A percentile compares a stretch with the other conserved stretches of the same genome.
Conservation (phyloP, 2,888 invertebrate species). For the Eucera pruinosa region DNA sequence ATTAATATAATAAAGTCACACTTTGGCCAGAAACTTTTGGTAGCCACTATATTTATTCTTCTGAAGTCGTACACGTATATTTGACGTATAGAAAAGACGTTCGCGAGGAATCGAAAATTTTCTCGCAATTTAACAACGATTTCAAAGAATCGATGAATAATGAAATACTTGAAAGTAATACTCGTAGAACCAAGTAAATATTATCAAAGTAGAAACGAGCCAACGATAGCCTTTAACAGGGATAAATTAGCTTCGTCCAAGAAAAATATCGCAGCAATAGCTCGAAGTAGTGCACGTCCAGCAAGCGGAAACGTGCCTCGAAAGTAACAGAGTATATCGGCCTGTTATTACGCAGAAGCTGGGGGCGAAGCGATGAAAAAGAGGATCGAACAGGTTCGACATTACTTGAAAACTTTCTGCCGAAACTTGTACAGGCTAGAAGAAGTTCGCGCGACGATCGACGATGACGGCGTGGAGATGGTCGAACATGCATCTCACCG, state of each 20-base stretch:
- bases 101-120: too few species aligned
- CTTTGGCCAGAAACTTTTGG: too few species aligned
- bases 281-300: background rate
- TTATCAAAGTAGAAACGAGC: background rate
- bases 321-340: conserved; percentile 27
- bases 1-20: too few species aligned
- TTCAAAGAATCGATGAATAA: too few species aligned
- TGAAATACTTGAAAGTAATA: too few species aligned
- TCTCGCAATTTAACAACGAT: too few species aligned
- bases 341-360: conserved; percentile 45
- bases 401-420: conserved; percentile 21
- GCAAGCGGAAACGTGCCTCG: conserved; percentile 7
- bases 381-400: background rate
- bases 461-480: conserved; percentile 26
- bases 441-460: conserved; percentile 47
- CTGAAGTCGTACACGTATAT: too few species aligned
- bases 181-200: too few species aligned
- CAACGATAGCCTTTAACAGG: background rate
- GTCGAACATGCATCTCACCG: conserved; percentile 50
- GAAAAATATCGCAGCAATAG: background rate
- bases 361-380: background rate
- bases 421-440: conserved; percentile 40
- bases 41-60: too few species aligned
- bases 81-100: too few species aligned
- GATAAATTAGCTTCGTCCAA: background rate